These are phyloP conservation scores for Phymanthus crucifer DNA, from an alignment of 92 coral and sea anemone genomes.

Conservation along the genomic window DNA sequence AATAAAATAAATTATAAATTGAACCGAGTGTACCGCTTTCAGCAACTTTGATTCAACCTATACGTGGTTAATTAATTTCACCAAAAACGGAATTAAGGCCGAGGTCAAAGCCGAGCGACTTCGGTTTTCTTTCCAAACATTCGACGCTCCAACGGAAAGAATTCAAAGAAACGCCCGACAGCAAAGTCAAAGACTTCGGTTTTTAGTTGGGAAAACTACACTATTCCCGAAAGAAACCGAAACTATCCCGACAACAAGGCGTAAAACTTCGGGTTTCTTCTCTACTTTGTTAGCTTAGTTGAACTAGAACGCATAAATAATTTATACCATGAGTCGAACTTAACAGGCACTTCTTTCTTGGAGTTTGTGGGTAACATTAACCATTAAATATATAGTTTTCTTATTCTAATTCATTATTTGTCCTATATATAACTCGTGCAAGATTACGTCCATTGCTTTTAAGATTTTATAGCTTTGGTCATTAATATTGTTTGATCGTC, in stretches of 20 bases:
- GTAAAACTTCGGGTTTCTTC: neutral
- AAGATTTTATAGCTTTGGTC: neutral
- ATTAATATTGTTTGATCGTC: neutral
- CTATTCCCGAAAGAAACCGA: neutral
- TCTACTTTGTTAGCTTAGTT: too few relatives aligned
- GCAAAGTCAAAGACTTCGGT: neutral
- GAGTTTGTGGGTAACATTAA: neutral
- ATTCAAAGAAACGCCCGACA: neutral
- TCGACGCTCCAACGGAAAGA: neutral
- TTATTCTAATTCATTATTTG: neutral
- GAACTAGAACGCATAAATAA: neutral
- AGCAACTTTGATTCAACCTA: neutral
- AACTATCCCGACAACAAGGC: neutral
- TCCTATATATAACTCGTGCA: neutral
- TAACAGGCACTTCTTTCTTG: neutral
- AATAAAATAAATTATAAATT: neutral
- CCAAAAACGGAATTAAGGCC: neutral
- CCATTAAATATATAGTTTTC: neutral
- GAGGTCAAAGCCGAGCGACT: neutral
- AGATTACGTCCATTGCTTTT: constrained; percentile 5
- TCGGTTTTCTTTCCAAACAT: neutral
- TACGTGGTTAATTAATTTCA: neutral
- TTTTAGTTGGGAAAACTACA: neutral
- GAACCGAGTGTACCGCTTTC: neutral
- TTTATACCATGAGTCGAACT: neutral